These are phyloP conservation scores for Drosophila serrata DNA, from an alignment of 1,140 invertebrate genomes.

Conservation along the genomic window DNA sequence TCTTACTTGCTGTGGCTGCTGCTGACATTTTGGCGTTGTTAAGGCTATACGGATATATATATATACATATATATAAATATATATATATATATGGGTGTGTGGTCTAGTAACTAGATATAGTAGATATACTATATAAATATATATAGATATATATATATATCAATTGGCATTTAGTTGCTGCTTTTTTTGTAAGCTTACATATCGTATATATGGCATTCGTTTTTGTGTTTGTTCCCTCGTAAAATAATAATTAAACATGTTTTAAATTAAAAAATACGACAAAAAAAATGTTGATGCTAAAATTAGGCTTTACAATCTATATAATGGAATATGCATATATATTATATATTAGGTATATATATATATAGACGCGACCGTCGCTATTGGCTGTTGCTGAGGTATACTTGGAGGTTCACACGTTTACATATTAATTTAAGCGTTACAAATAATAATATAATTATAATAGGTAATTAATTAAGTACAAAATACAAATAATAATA, in stretches of 20 bases:
- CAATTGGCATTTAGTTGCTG: conserved; percentile 73
- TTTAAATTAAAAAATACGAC: conserved; percentile 23
- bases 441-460: conserved; percentile 34
- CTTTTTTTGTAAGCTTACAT: conserved; percentile 55
- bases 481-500: conserved; percentile 68
- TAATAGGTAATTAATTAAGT: conserved; percentile 12
- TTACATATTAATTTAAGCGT: conserved; percentile 29
- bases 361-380: conserved; percentile 26
- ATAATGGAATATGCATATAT: conserved; percentile 28
- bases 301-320: conserved; percentile 30
- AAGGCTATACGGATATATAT: conserved; percentile 39
- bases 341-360: conserved; percentile 13
- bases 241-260: conserved; percentile 48
- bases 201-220: conserved; percentile 74
- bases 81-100: conserved; percentile 16
- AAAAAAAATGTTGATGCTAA: conserved; percentile 20
- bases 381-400: conserved; percentile 62
- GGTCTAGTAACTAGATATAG: conserved; percentile 45
- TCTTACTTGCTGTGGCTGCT: conserved; percentile 17
- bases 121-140: conserved; percentile 32
- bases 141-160: conserved; percentile 58
- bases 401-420: conserved; percentile 60
- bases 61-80: conserved; percentile 25
- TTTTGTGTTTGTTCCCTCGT: conserved; percentile 24
- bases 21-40: conserved; percentile 71